These are phyloP conservation scores for Latrodectus hesperus DNA, from an alignment of 2,888 invertebrate species.

Conservation along the genomic window DNA sequence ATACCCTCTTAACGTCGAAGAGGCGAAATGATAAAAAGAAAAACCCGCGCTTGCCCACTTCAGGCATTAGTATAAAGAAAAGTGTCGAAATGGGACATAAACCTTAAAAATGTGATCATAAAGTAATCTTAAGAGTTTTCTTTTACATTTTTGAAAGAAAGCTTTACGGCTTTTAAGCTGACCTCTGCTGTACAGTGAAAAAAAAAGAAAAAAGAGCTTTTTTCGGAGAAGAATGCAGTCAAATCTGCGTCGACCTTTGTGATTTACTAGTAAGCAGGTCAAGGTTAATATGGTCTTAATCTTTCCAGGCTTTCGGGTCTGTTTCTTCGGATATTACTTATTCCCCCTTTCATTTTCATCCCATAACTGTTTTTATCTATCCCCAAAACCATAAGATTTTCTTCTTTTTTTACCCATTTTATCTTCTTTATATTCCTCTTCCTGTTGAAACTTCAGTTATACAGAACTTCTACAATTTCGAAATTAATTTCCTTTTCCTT, in stretches of 20 bases:
- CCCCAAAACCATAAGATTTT: background rate
- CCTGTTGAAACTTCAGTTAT: conserved; percentile 14
- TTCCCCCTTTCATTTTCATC: conserved; percentile 18
- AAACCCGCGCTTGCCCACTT: too few species aligned
- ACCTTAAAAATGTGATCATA: conserved; percentile 16
- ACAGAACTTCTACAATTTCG: conserved; percentile 37
- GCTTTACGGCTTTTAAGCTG: conserved; percentile 41
- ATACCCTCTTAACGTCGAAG: background rate
- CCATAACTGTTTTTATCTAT: background rate
- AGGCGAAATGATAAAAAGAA: background rate
- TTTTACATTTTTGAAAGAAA: conserved; percentile 22
- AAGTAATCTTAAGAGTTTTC: conserved; percentile 28
- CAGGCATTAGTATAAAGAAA: background rate
- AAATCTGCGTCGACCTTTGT: conserved; percentile 35
- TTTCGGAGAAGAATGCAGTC: background rate
- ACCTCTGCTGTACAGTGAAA: conserved; percentile 15
- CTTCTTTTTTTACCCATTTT: conserved; percentile 18
- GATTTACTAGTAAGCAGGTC: conserved; percentile 59
- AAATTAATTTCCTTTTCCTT: conserved; percentile 55
- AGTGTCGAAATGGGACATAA: background rate
- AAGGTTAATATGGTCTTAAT: conserved; percentile 67
- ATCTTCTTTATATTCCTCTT: conserved; percentile 23
- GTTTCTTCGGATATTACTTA: conserved; percentile 3
- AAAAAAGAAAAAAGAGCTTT: background rate
- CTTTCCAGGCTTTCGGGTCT: conserved; percentile 41